Conservation (phyloP, 2,113 vertebrate species). For the Sisor rabdophorus region DNA sequence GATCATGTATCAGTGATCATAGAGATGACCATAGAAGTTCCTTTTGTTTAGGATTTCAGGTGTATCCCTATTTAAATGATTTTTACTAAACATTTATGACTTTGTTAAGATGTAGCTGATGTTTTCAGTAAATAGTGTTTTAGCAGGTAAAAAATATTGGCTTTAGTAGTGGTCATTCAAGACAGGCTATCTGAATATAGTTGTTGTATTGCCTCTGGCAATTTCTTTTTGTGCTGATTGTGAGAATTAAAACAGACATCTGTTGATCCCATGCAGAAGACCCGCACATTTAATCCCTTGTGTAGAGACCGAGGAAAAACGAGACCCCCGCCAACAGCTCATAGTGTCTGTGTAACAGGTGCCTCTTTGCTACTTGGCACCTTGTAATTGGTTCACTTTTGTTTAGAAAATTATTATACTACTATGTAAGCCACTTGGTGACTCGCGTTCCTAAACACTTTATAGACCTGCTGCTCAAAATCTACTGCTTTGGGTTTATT, state of each 20-base stretch:
- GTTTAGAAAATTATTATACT: not conserved
- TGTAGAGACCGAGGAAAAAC: constrained; percentile 23
- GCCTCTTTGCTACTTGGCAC: constrained; percentile 28
- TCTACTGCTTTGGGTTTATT: not conserved
- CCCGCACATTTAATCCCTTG: constrained; percentile 51
- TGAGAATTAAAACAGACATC: constrained; percentile 53
- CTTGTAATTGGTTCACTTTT: constrained; percentile 13
- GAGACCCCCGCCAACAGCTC: constrained; percentile 39
- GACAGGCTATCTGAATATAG: not conserved
- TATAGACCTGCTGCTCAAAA: constrained; percentile 1
- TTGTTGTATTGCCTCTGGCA: constrained; percentile 22
- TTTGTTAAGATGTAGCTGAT: not conserved
- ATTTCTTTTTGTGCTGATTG: constrained; percentile 38
- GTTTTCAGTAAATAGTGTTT: not conserved
- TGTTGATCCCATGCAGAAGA: constrained; percentile 46
- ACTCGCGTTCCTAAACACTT: not conserved
- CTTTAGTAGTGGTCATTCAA: not conserved
- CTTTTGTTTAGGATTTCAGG: not conserved
- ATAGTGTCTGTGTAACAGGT: constrained; percentile 48
- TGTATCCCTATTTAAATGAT: not conserved
- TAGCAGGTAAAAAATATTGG: not conserved
- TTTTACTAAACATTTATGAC: not conserved
- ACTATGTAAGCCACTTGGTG: not conserved
- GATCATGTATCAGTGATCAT: too few relatives aligned
- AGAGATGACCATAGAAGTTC: not conserved